Conservation (phyloP, 2,113 vertebrate species). For the Actenoides lindsayi region DNA sequence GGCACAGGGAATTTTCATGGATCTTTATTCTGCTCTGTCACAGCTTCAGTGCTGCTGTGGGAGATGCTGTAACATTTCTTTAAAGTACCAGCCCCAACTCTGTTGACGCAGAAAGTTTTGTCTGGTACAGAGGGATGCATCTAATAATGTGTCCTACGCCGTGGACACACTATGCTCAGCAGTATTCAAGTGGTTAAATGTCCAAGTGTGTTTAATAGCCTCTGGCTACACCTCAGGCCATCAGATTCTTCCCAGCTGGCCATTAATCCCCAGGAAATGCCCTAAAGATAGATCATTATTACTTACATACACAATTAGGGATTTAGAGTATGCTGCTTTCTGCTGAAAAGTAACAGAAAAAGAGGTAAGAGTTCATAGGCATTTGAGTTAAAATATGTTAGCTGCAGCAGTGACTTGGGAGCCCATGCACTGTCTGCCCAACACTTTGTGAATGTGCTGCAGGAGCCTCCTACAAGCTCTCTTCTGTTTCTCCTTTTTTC, state of each 20-base stretch:
- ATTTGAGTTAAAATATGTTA: not conserved
- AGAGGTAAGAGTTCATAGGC: not conserved
- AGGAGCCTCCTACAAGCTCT: not conserved
- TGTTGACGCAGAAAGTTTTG: not conserved
- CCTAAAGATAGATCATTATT: not conserved
- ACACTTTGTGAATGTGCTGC: not conserved
- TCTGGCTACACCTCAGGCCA: not conserved
- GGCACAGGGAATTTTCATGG: not conserved
- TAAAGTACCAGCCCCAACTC: not conserved
- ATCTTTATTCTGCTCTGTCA: not conserved
- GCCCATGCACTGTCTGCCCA: not conserved
- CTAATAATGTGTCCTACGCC: not conserved
- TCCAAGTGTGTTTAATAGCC: not conserved
- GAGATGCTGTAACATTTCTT: not conserved
- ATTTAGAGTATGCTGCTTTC: not conserved
- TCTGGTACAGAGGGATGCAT: not conserved
- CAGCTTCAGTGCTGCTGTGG: not conserved
- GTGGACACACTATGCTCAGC: not conserved
- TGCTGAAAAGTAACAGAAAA: not conserved
- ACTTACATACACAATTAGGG: not conserved
- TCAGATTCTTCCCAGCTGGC: not conserved
- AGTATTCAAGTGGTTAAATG: slow-evolving; percentile 29
- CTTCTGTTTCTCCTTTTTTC: not conserved
- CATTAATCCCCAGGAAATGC: slow-evolving; percentile 10
- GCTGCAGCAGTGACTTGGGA: not conserved